Base-by-base conservation (phyloP, 2,888 invertebrate species). In the Sarcophaga subvicina region DNA sequence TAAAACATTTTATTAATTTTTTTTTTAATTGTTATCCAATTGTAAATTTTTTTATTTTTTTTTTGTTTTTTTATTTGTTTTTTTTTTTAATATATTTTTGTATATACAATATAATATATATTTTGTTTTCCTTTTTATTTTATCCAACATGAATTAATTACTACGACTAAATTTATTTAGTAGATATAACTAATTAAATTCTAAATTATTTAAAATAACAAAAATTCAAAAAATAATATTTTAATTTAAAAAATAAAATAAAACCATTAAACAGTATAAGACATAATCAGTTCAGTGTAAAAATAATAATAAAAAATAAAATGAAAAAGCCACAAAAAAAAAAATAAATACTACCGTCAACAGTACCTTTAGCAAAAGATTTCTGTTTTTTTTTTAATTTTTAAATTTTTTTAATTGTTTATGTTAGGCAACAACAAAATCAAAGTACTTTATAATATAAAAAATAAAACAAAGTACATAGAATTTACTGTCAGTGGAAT, bases 41-140 rank as follows among this genome's bases (percentile, higher is more conserved):
- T 86, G 82, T 73, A 86, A 86, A 82, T 76, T 76, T 84, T 84
- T 81, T 83, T 83, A 83, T 80, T 88, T 81, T 80, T 73, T 71
- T 60, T 75, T 22, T 70, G 11, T 70, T 76, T 79, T 63, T 76
- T 20, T 67, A 76, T 54, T 73, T 70, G 59, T 77, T 59, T 8
- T 27, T 67, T 80, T 60, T 47, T 54, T 69, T 37, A 47, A 49
- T 71, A 37, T 72, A 59, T 64, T 67, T 71, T 78, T 76, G 79
- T 47, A 37, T 37, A 37, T 37, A 37, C 37, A 37, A 37, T 37
- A 37, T 37, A 37, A 37, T 70, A 60, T 72, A 49, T 62, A 59
- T 71, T 82, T 76, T 73, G 37, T 64, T 62, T 37, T n/a, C 25
- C 10, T 62, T 71, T 67, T 78, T 66, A 3, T 45, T 67, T 66